These are phyloP conservation scores for Aethes cnicana DNA, from an alignment of 2,888 invertebrate genomes.

Conservation along the genomic window DNA sequence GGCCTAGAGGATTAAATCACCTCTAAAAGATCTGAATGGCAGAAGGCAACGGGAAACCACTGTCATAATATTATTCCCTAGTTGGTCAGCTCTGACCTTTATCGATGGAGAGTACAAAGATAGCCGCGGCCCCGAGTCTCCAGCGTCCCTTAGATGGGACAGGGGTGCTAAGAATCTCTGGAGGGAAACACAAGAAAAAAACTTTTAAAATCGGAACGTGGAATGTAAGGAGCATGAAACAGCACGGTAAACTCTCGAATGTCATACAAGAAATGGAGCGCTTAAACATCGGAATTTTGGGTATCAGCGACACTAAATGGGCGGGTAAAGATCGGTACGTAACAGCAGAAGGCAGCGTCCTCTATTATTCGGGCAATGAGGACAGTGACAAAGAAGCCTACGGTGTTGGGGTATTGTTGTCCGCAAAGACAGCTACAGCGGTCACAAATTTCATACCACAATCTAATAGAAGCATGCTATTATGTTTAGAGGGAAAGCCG, in stretches of 20 bases:
- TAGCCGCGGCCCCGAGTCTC: too few relatives aligned
- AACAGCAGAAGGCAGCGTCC: background rate
- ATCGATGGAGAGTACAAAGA: too few relatives aligned
- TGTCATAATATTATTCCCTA: too few relatives aligned
- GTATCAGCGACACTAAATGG: background rate
- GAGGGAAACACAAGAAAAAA: too few relatives aligned
- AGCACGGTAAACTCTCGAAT: background rate
- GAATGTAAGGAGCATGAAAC: background rate
- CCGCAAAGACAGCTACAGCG: background rate
- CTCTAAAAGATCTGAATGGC: too few relatives aligned
- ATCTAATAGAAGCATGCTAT: too few relatives aligned
- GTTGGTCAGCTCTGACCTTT: too few relatives aligned
- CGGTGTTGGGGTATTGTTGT: conserved; percentile 12
- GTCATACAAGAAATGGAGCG: background rate
- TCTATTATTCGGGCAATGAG: background rate
- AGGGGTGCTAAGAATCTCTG: too few relatives aligned
- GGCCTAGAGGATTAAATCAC: too few relatives aligned
- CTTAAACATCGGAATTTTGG: background rate
- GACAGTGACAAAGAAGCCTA: conserved; percentile 8
- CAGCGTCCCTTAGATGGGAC: too few relatives aligned
- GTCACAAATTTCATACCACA: background rate
- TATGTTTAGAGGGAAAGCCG: conserved; percentile 1
- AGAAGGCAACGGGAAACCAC: too few relatives aligned
- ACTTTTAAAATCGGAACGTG: too few relatives aligned
- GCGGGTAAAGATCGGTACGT: background rate